Base-by-base conservation (phyloP, 1,140 invertebrate genomes). In the Belonocnema kinseyi region DNA sequence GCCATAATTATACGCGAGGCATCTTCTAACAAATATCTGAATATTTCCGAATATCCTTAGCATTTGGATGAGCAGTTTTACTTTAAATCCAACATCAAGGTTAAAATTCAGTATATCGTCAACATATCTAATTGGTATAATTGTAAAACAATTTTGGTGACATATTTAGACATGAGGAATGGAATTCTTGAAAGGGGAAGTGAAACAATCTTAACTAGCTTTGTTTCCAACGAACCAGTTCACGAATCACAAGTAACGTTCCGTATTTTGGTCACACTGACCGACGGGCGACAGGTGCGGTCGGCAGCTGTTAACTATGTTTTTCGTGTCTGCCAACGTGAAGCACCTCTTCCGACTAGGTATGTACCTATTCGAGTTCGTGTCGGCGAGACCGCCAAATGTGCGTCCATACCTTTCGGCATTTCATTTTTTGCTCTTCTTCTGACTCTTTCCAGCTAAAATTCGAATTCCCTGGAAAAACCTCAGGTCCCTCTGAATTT, bases 191-290 rank as follows among this genome's bases (percentile, higher is more conserved):
- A 54, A 54, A 5, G 53, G 16, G 10, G 17, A 54, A n/a, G 53
- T 54, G 3, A 17, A 54, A 19, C 40, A 10, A 54, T 54, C 16
- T 54, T 19, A 4, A 17, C 17, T 3, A 7, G 21, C 21, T 33
- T 33, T 66, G 58, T 66, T 66, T 66, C 58, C 21, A 66, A 66
- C 21, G 33, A 66, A 33, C 72, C 4, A 58, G 72, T 76, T 74
- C 81, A 74, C 76, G 77, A 81, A 80, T 83, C 79, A 77, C 76
- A 76, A 80, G 76, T 77, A 77, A 78, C 79, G 83, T 85, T 83
- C 78, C 83, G 86, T 90, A 88, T 90, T 90, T 88, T 83, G 84
- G 86, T 88, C 84, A 77, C 82, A 78, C 70, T 83, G 83, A 82
- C 77, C 80, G 80, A 80, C 79, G 76, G 71, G 26, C 77, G 81